Base-by-base conservation (phyloP, 2,888 invertebrate genomes). In the Calameuta idolon region DNA sequence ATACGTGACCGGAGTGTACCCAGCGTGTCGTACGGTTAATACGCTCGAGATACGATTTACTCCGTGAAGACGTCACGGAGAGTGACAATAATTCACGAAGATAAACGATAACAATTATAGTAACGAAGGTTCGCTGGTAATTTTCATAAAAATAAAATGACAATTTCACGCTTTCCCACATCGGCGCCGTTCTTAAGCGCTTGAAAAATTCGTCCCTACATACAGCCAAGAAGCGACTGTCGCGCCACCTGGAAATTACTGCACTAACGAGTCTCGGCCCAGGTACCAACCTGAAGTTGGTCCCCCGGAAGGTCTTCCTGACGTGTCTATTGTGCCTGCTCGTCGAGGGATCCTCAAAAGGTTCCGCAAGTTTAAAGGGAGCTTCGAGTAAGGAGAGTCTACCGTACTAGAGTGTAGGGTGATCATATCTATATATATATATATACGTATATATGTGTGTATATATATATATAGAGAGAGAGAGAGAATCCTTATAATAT, bases 121-220 rank as follows among this genome's bases (percentile, higher is more conserved):
- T 55, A 55, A 55, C 2, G 37, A 55, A 23, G 55, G 23, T 55
- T 55, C 2, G 23, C 55, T 23, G 55, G 5, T 55, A 23, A 23
- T 23, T 55, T 23, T 55, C 23, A 15, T 55, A 55, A 55, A 55
- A 23, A 55, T 9, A 55, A 31, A 31, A 55, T 55, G 5, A 23
- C 23, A 55, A 55, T 23, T 55, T 55, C 55, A 55, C 55, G 55
- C 55, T 15, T 9, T 55, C 23, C 4, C 23, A 9, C 55, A 23
- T 5, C 1, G 2, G 2, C 0, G 9, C 0, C 15, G 2, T 1
- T 55, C 23, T 2, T 15, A 5, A 35, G 12, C 55, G 9, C 2
- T 9, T 0, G 9, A 55, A 55, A 55, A 23, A 23, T 55, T 23
- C 9, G 9, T 55, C 2, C 23, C 23, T 55, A 0, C 23, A 5